Percentiles rank a stretch among this genome's conserved stretches.
Evolutionary conservation across 2,888 invertebrate species (phyloP).

Genomic region (Villa cingulata): DNA sequence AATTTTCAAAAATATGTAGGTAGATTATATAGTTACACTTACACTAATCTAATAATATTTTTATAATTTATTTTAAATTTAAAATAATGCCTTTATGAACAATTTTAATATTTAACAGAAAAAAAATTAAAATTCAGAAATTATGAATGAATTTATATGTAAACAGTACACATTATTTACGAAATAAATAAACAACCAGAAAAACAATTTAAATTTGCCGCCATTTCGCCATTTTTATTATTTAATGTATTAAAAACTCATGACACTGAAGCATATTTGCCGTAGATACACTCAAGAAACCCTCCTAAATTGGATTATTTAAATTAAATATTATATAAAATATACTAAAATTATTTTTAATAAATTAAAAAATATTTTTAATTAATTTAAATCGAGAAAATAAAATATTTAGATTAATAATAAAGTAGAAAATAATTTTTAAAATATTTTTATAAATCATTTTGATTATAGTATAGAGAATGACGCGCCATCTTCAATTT

Average conservation of each 20-base stretch:
- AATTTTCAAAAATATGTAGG: too few relatives aligned
- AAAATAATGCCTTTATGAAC: too few relatives aligned
- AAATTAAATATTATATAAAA: constrained; percentile 25
- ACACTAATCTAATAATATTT: too few relatives aligned
- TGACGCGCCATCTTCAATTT: constrained; percentile 58
- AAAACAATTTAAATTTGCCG: constrained; percentile 32
- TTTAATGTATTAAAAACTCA: constrained; percentile 28
- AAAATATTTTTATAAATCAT: constrained; percentile 17
- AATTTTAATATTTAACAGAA: too few relatives aligned
- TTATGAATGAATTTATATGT: too few relatives aligned
- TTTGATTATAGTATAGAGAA: constrained; percentile 23
- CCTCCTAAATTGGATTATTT: constrained; percentile 40
- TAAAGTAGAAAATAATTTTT: constrained; percentile 15
- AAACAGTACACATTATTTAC: too few relatives aligned
- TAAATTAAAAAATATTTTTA: constrained; percentile 13
- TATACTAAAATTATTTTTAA: constrained; percentile 13
- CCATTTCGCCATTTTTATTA: constrained; percentile 27
- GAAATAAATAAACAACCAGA: too few relatives aligned
- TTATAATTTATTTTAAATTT: too few relatives aligned
- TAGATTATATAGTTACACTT: too few relatives aligned
- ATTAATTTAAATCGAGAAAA: constrained; percentile 5
- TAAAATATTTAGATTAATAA: constrained; percentile 16
- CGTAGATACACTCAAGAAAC: constrained; percentile 50
- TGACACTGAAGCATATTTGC: constrained; percentile 33
- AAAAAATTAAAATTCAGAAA: too few relatives aligned